A percentile compares a stretch with the other conserved stretches of the same genome.
phyloP scores from a whole-genome alignment of 2,113 vertebrate species.

The Nesogale talazaci region DNA sequence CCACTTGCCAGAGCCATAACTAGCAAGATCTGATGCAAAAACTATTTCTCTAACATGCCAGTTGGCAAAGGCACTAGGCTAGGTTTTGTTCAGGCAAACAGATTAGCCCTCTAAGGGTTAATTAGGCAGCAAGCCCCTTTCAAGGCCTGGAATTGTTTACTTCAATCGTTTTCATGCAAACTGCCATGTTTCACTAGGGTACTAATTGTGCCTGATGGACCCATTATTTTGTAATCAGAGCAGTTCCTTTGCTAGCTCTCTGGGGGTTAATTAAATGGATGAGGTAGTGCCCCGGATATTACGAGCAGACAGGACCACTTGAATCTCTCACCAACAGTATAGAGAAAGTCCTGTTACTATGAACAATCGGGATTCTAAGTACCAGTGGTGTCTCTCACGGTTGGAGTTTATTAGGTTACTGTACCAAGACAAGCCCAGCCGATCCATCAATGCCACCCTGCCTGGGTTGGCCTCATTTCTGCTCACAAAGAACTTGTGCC shows the following conservation, averaged over 20 bases:
- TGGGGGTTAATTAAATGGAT: slow-evolving; percentile 92
- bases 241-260: slow-evolving; percentile 85
- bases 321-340: slow-evolving; percentile 71
- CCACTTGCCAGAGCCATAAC: background rate
- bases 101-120: slow-evolving; percentile 87
- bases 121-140: slow-evolving; percentile 86
- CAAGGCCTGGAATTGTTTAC: slow-evolving; percentile 92
- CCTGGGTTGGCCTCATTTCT: background rate
- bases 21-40: slow-evolving; percentile 59
- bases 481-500: slow-evolving; percentile 49
- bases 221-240: slow-evolving; percentile 89
- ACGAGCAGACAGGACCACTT: slow-evolving; percentile 78
- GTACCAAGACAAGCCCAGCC: slow-evolving; percentile 64
- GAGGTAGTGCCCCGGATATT: slow-evolving; percentile 83
- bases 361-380: slow-evolving; percentile 67
- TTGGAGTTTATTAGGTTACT: slow-evolving; percentile 76
- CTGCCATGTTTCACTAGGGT: slow-evolving; percentile 88
- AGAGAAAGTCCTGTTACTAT: slow-evolving; percentile 73
- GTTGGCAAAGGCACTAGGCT: slow-evolving; percentile 42
- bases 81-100: slow-evolving; percentile 71
- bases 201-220: slow-evolving; percentile 95
- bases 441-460: slow-evolving; percentile 46
- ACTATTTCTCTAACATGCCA: slow-evolving; percentile 41
- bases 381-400: slow-evolving; percentile 50
- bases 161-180: slow-evolving; percentile 88